A percentile compares a stretch with the other conserved stretches of the same genome.
Conservation (phyloP, 2,113 vertebrate species). For the Turnix velox region DNA sequence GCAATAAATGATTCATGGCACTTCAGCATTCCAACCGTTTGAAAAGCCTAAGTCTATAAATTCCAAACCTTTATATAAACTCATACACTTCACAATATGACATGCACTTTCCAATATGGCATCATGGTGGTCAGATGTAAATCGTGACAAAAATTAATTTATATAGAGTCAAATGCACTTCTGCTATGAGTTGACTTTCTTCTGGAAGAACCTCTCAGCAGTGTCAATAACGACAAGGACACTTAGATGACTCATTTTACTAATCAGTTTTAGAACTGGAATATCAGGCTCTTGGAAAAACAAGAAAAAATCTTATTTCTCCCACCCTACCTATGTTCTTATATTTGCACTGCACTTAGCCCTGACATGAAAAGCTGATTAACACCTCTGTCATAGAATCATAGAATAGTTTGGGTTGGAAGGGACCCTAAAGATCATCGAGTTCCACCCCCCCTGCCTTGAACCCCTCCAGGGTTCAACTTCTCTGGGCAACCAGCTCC, state of each 20-base stretch:
- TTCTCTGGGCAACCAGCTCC: too few relatives aligned
- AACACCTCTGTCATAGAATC: background rate
- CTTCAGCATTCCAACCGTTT: background rate
- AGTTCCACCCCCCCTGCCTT: too few relatives aligned
- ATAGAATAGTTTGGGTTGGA: too few relatives aligned
- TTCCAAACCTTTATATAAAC: background rate
- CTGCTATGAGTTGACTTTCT: background rate
- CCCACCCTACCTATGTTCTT: background rate
- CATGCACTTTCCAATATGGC: background rate
- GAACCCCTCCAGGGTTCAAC: too few relatives aligned
- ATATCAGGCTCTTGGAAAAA: background rate
- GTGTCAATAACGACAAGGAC: background rate
- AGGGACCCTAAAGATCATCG: too few relatives aligned
- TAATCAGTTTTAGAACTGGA: background rate
- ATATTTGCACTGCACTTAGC: background rate
- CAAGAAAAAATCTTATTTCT: background rate
- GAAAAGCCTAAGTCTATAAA: too few relatives aligned
- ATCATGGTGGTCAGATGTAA: background rate
- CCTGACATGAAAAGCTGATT: background rate
- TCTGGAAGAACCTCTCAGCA: background rate
- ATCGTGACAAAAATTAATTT: background rate
- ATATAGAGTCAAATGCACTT: background rate
- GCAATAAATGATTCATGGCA: background rate
- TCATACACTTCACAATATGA: background rate
- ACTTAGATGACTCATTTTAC: background rate